Percentiles rank a stretch among this genome's conserved stretches.
phyloP scores from a whole-genome alignment of 2,113 vertebrate species.

The Myotis davidii region DNA sequence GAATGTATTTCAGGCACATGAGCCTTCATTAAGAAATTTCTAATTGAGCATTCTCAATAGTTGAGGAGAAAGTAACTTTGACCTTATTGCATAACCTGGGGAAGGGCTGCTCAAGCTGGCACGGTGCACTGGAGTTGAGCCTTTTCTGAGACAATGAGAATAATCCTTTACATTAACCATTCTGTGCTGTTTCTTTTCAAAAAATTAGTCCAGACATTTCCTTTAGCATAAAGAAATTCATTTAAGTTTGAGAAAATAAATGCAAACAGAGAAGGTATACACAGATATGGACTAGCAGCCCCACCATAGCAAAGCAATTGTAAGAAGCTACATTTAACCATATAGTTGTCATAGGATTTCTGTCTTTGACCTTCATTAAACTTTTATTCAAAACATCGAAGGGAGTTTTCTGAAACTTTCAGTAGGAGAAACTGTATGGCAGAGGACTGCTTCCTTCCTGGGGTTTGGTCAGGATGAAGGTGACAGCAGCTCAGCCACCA shows the following conservation, averaged over 20 bases:
- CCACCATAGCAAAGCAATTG: not conserved
- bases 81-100: not conserved
- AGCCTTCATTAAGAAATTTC: not conserved
- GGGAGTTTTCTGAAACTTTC: not conserved
- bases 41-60: not conserved
- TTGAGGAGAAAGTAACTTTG: not conserved
- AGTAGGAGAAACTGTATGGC: not conserved
- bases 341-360: not conserved
- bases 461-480: not conserved
- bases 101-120: not conserved
- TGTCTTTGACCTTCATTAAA: not conserved
- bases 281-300: not conserved
- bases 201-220: not conserved
- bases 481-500: not conserved
- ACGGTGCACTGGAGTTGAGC: not conserved
- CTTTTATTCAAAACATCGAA: slow-evolving; percentile 1
- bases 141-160: not conserved
- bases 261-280: not conserved
- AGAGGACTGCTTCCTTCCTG: not conserved
- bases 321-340: not conserved
- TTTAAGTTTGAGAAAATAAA: slow-evolving; percentile 27
- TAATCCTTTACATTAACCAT: not conserved
- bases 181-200: slow-evolving; percentile 7
- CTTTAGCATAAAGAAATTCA: slow-evolving; percentile 11
- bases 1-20: not conserved